A percentile compares a stretch with the other conserved stretches of the same genome.
phyloP scores from a whole-genome alignment of 2,888 invertebrate genomes.

The Coenonympha glycerion region DNA sequence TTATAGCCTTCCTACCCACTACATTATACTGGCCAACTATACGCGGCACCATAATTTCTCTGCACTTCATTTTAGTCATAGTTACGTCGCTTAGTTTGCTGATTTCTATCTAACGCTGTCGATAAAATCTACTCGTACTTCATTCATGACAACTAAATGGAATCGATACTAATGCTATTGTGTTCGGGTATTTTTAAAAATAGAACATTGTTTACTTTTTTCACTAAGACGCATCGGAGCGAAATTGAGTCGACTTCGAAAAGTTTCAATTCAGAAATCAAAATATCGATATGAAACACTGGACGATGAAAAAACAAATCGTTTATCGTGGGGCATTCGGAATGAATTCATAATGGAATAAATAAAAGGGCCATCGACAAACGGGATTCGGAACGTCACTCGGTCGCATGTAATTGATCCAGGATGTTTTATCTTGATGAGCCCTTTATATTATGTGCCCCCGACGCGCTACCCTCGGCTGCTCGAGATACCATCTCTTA shows the following conservation, averaged over 20 bases:
- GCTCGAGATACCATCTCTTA: slow-evolving; percentile 68
- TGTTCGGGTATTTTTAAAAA: slow-evolving; percentile 42
- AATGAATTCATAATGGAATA: slow-evolving; percentile 38
- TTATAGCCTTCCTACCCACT: slow-evolving; percentile 33
- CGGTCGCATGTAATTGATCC: slow-evolving; percentile 72
- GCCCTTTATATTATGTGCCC: slow-evolving; percentile 67
- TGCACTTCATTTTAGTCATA: slow-evolving; percentile 10
- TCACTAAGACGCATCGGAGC: slow-evolving; percentile 35
- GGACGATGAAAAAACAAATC: slow-evolving; percentile 16
- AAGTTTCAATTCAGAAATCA: slow-evolving; percentile 31
- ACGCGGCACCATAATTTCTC: slow-evolving; percentile 25
- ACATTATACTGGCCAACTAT: slow-evolving; percentile 23
- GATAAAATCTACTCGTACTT: slow-evolving; percentile 59
- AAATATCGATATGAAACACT: slow-evolving; percentile 19
- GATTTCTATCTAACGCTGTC: slow-evolving; percentile 49
- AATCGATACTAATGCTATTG: slow-evolving; percentile 46
- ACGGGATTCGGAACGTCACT: slow-evolving; percentile 65
- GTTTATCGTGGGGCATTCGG: slow-evolving; percentile 27
- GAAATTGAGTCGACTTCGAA: slow-evolving; percentile 42
- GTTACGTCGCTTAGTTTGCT: slow-evolving; percentile 40
- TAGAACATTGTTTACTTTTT: slow-evolving; percentile 39
- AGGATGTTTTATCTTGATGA: slow-evolving; percentile 73
- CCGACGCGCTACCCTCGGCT: slow-evolving; percentile 69
- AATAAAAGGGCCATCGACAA: slow-evolving; percentile 52
- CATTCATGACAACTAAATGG: slow-evolving; percentile 56